A percentile compares a stretch with the other conserved stretches of the same genome.
These are phyloP conservation scores for Liodrosophila aerea DNA, from an alignment of 2,888 invertebrate species.

Conservation along the genomic window DNA sequence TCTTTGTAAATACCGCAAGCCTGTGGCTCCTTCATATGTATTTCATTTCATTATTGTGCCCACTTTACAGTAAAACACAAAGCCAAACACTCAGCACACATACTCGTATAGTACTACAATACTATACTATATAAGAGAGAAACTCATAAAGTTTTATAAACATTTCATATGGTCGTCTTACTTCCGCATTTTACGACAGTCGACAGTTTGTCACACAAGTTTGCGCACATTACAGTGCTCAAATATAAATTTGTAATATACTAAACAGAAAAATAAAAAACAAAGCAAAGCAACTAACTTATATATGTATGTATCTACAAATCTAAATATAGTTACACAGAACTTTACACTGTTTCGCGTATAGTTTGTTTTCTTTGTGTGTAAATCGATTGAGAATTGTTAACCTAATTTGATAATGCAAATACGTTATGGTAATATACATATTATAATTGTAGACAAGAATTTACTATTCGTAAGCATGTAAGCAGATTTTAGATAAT, in stretches of 20 bases:
- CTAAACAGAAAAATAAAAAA: slow-evolving; percentile 8
- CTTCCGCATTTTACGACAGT: background rate
- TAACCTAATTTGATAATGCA: slow-evolving; percentile 28
- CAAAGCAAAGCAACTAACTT: background rate
- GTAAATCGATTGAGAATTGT: slow-evolving; percentile 18
- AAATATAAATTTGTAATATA: slow-evolving; percentile 42
- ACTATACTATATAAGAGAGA: background rate
- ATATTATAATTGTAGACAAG: slow-evolving; percentile 53
- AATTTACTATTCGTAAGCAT: slow-evolving; percentile 63
- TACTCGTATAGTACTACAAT: background rate
- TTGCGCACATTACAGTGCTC: slow-evolving; percentile 1
- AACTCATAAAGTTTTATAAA: slow-evolving; percentile 48
- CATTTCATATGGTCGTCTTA: slow-evolving; percentile 30
- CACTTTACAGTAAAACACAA: slow-evolving; percentile 30
- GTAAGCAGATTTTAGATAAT: slow-evolving; percentile 63
- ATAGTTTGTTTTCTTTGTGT: slow-evolving; percentile 19
- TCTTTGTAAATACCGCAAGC: slow-evolving; percentile 51
- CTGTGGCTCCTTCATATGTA: slow-evolving; percentile 22
- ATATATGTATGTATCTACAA: background rate
- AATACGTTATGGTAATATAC: slow-evolving; percentile 17
- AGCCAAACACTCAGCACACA: slow-evolving; percentile 18
- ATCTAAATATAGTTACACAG: background rate
- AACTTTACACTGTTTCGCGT: background rate
- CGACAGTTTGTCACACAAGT: slow-evolving; percentile 29
- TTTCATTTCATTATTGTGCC: slow-evolving; percentile 56